Percentiles rank a stretch among this genome's conserved stretches.
Evolutionary conservation across 2,113 vertebrate species (phyloP).

Genomic region (human): DNA sequence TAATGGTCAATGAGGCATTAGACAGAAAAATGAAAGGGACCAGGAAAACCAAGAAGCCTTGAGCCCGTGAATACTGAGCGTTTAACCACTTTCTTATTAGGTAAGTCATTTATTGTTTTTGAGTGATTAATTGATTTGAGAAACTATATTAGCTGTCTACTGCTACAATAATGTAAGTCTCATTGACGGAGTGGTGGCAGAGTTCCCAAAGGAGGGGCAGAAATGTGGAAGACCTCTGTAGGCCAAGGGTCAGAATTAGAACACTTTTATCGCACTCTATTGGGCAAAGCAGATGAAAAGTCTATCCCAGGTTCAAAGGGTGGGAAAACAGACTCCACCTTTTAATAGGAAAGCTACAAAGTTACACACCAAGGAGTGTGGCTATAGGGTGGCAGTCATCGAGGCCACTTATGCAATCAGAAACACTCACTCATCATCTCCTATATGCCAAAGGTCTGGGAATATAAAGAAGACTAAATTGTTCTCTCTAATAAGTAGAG

Average conservation of each 20-base stretch:
- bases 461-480: background rate
- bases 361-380: background rate
- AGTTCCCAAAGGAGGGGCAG: background rate
- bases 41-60: background rate
- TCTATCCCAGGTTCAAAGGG: background rate
- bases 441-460: background rate
- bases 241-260: background rate
- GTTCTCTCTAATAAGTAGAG: background rate
- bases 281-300: background rate
- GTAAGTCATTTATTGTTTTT: background rate
- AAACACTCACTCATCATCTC: background rate
- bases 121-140: background rate
- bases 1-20: background rate
- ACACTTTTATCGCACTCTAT: background rate
- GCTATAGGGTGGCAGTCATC: accelerated
- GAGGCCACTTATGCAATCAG: background rate
- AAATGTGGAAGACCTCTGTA: background rate
- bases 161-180: background rate
- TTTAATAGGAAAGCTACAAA: background rate
- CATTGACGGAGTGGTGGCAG: background rate
- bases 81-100: background rate
- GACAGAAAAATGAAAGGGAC: background rate
- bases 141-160: background rate
- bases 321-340: background rate
- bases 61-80: background rate